Percentiles rank a stretch among this genome's conserved stretches.
Conservation (phyloP, 2,113 vertebrate genomes). For the Dipodomys spectabilis region DNA sequence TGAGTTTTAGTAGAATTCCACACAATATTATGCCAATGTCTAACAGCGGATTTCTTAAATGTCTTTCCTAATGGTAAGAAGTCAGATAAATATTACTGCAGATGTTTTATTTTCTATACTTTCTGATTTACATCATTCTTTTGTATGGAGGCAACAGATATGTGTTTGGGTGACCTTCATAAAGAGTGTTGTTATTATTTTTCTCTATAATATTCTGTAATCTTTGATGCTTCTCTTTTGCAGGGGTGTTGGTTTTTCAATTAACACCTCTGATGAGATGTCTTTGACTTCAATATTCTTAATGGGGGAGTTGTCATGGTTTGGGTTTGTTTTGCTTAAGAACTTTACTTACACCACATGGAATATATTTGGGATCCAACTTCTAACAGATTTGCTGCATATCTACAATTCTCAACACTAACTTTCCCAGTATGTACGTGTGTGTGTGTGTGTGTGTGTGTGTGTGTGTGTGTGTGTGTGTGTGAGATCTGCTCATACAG, state of each 20-base stretch:
- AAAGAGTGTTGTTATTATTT: not conserved
- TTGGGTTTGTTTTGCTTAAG: not conserved
- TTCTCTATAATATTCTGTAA: not conserved
- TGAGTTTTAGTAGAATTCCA: not conserved
- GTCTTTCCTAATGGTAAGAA: not conserved
- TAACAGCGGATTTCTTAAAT: not conserved
- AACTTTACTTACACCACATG: not conserved
- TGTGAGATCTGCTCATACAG: not conserved
- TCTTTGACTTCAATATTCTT: not conserved
- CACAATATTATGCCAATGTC: not conserved
- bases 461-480: no score
- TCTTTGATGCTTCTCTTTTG: not conserved
- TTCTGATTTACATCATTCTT: not conserved
- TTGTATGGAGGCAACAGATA: not conserved
- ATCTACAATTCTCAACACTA: not conserved
- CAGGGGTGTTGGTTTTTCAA: not conserved
- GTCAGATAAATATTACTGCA: not conserved
- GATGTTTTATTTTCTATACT: not conserved
- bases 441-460: no score
- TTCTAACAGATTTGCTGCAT: not conserved
- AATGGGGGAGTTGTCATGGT: no score
- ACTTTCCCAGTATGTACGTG: not conserved
- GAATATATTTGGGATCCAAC: not conserved
- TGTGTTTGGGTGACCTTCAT: not conserved
- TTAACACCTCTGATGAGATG: not conserved